A percentile compares a stretch with the other conserved stretches of the same genome.
Evolutionary conservation across 2,113 vertebrate genomes (phyloP).

Genomic region (Manacus vitellinus): DNA sequence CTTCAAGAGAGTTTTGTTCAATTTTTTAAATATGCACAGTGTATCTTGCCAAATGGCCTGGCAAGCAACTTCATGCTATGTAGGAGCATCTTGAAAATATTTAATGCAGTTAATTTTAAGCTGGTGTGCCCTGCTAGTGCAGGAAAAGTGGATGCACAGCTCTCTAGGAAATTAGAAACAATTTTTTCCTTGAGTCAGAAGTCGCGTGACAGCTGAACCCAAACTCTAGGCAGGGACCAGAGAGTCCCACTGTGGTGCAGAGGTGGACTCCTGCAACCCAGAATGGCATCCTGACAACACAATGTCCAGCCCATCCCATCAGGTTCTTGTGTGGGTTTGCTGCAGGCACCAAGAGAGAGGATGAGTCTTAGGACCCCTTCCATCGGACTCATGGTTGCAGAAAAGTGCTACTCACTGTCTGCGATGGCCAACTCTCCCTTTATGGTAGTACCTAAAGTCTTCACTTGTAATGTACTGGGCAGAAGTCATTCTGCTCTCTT

Average conservation of each 20-base stretch:
- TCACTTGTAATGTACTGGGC: background rate
- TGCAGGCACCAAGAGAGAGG: background rate
- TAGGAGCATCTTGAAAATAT: background rate
- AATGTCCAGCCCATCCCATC: background rate
- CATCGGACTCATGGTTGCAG: background rate
- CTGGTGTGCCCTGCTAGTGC: background rate
- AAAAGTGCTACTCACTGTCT: accelerated
- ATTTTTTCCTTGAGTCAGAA: background rate
- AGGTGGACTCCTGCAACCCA: background rate
- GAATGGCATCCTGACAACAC: accelerated
- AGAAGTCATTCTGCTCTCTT: background rate
- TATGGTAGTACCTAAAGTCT: background rate
- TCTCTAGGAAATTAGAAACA: background rate
- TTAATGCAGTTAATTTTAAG: background rate
- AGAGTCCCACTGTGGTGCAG: no score
- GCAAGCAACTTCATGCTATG: background rate
- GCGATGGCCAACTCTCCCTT: background rate
- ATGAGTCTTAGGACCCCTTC: background rate
- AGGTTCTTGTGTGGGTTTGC: background rate
- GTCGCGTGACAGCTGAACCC: accelerated
- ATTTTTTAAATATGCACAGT: background rate
- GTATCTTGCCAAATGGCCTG: background rate
- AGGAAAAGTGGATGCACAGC: background rate
- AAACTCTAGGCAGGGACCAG: accelerated
- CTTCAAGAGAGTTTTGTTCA: background rate